phyloP scores from a whole-genome alignment of 2,113 vertebrate genomes.

The Seriola rivoliana region DNA sequence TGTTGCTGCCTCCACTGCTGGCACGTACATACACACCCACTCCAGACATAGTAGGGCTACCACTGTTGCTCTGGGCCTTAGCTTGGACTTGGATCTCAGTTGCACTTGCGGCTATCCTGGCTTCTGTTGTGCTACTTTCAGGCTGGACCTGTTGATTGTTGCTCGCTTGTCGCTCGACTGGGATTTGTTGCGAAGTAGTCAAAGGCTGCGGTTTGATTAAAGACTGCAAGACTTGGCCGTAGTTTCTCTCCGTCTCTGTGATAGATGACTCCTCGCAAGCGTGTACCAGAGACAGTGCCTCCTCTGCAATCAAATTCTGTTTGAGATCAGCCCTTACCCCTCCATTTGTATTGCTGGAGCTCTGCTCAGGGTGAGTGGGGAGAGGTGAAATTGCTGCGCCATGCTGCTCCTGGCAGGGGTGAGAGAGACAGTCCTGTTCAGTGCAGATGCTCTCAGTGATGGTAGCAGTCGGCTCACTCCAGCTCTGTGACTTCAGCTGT shows the following conservation, averaged over 20 bases:
- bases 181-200: slow-evolving; percentile 55
- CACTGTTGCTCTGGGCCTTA: slow-evolving; percentile 34
- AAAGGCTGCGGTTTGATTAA: slow-evolving; percentile 42
- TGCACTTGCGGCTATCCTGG: slow-evolving; percentile 18
- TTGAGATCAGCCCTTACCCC: slow-evolving; percentile 43
- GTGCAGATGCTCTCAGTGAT: slow-evolving; percentile 64
- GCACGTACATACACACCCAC: slow-evolving; percentile 54
- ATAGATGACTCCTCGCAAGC: slow-evolving; percentile 35
- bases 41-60: slow-evolving; percentile 45
- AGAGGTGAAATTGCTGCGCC: slow-evolving; percentile 65
- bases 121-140: slow-evolving; percentile 54
- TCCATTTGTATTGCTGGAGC: slow-evolving; percentile 53
- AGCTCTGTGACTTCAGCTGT: slow-evolving; percentile 74
- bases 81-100: slow-evolving; percentile 27
- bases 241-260: slow-evolving; percentile 41
- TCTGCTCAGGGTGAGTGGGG: slow-evolving; percentile 50
- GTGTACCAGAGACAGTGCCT: slow-evolving; percentile 46
- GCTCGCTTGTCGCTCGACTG: slow-evolving; percentile 40
- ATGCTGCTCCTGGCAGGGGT: slow-evolving; percentile 48
- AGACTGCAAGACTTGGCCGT: slow-evolving; percentile 36
- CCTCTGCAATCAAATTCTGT: slow-evolving; percentile 54
- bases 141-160: slow-evolving; percentile 70
- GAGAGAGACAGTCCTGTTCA: slow-evolving; percentile 60
- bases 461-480: slow-evolving; percentile 61
- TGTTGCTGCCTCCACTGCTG: slow-evolving; percentile 53